A percentile compares a stretch with the other conserved stretches of the same genome.
Conservation (phyloP, 1,140 invertebrate genomes). For the Lepidotrigona ventralis region DNA sequence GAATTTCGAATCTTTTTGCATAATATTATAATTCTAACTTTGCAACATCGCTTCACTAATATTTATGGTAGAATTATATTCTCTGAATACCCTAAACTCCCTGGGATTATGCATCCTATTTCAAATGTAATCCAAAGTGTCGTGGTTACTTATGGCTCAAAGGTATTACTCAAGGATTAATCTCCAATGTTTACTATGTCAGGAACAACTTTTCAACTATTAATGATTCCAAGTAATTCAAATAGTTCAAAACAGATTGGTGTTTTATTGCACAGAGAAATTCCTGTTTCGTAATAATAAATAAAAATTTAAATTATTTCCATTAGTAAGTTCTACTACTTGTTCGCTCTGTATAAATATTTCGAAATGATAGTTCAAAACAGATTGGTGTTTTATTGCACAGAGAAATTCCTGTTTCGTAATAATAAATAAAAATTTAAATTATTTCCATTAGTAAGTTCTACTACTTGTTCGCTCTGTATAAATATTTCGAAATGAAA, state of each 20-base stretch:
- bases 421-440: not conserved
- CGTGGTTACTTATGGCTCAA: not conserved
- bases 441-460: not conserved
- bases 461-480: not conserved
- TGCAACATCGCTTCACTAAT: not conserved
- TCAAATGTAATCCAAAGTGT: slow-evolving; percentile 1
- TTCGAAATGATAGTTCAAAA: too few relatives aligned
- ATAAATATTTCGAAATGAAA: not conserved
- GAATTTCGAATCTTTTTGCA: too few relatives aligned
- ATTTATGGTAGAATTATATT: not conserved
- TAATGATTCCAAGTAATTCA: not conserved
- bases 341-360: not conserved
- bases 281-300: not conserved
- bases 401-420: not conserved
- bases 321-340: not conserved
- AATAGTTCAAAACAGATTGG: not conserved
- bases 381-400: not conserved
- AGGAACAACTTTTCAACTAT: not conserved
- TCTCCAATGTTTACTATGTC: not conserved
- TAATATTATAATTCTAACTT: not conserved
- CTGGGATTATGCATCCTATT: not conserved
- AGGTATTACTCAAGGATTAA: not conserved
- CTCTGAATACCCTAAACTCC: not conserved
- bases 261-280: not conserved
- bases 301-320: not conserved